These are phyloP conservation scores for Anagyrus pseudococci DNA, from an alignment of 2,888 invertebrate genomes.

Conservation along the genomic window DNA sequence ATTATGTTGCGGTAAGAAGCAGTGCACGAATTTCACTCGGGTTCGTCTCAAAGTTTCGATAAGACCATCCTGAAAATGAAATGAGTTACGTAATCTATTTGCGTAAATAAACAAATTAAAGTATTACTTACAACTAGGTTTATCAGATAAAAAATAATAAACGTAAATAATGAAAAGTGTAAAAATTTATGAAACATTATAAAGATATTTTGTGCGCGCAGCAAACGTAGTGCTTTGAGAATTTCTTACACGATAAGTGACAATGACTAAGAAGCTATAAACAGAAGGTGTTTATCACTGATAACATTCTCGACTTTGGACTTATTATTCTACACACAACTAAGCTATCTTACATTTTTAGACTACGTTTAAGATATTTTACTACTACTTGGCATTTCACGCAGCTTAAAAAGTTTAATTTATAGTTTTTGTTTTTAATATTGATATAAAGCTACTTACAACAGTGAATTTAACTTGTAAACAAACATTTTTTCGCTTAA, in stretches of 20 bases:
- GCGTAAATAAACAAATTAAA: conserved; percentile 9
- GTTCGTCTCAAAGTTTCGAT: conserved; percentile 89
- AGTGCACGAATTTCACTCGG: conserved; percentile 87
- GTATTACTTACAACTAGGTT: conserved; percentile 5
- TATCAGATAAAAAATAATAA: conserved; percentile 20
- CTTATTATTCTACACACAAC: conserved; percentile 10
- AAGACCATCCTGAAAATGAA: conserved; percentile 78
- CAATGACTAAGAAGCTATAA: conserved; percentile 15
- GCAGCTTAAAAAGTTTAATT: too few relatives aligned
- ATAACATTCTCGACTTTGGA: conserved; percentile 26
- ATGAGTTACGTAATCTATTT: conserved; percentile 3
- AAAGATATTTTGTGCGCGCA: conserved; percentile 1
- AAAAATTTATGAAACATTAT: conserved; percentile 21
- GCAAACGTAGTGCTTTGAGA: conserved; percentile 11
- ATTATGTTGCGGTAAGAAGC: conserved; percentile 81
- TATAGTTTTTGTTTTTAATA: too few relatives aligned
- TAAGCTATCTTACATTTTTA: not conserved
- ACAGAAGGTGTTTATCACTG: conserved; percentile 16
- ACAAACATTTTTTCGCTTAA: conserved; percentile 81
- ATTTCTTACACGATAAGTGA: conserved; percentile 1
- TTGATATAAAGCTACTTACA: conserved; percentile 60
- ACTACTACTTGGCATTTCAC: too few relatives aligned
- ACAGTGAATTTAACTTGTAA: conserved; percentile 77
- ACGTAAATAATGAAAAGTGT: conserved; percentile 9
- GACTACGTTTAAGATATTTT: too few relatives aligned